Conservation (phyloP, 1,140 invertebrate species). For the Drosophila murphyi region DNA sequence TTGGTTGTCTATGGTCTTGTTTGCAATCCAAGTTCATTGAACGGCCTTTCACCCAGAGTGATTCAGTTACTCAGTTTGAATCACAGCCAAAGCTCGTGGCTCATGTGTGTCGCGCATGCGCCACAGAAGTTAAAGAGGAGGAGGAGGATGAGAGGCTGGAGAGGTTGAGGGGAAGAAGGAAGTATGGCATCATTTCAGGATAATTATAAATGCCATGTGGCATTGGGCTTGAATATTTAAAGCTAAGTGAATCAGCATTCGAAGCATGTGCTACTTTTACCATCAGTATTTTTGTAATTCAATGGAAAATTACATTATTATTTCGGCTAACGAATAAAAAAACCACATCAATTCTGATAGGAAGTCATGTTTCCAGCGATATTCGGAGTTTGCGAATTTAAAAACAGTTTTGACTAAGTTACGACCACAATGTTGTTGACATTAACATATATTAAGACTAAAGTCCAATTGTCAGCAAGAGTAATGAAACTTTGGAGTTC, state of each 20-base stretch:
- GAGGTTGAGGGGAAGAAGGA: not conserved
- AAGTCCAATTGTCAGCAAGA: conserved; percentile 10
- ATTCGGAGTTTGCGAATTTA: no score
- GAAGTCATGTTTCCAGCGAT: no score
- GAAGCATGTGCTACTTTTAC: no score
- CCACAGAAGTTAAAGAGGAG: conserved; percentile 1
- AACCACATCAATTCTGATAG: no score
- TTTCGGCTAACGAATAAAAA: no score
- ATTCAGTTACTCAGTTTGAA: conserved; percentile 12
- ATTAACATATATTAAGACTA: not conserved
- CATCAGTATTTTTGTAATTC: no score
- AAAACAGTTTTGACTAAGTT: no score
- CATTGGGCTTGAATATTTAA: not conserved
- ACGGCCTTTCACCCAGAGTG: conserved; percentile 65
- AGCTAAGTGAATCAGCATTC: not conserved
- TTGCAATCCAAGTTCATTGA: conserved; percentile 51
- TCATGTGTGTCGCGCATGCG: conserved; percentile 20
- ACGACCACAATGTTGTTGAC: no score
- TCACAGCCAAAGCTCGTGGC: conserved; percentile 7
- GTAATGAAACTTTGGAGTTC: conserved; percentile 4
- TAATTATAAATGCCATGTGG: not conserved
- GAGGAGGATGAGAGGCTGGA: not conserved
- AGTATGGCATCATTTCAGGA: not conserved
- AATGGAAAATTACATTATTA: no score
- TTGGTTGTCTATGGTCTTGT: conserved; percentile 1